These are phyloP conservation scores for Amblyopsis hoosieri DNA, from an alignment of 2,797 vertebrate genomes.

Conservation along the genomic window DNA sequence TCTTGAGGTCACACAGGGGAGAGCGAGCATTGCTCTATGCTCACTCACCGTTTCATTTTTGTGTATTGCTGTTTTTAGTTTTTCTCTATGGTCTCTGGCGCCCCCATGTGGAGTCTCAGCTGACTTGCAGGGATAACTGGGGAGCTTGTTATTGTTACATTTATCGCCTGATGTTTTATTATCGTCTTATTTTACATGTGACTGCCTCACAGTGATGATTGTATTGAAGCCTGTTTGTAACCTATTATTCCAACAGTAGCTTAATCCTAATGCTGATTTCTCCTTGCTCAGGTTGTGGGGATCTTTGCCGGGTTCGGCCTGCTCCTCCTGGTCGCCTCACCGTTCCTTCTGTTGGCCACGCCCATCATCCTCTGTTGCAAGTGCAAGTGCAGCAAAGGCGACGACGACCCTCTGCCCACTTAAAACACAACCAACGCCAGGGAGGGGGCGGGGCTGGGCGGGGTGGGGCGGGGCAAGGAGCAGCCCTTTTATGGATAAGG, in stretches of 20 bases:
- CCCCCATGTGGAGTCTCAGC: constrained; percentile 56
- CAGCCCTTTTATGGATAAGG: constrained; percentile 33
- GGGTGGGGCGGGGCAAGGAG: constrained; percentile 1
- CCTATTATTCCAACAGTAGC: neutral
- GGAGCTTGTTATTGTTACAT: neutral
- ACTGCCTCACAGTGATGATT: neutral
- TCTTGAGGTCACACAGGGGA: constrained; percentile 7
- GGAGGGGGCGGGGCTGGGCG: constrained; percentile 21
- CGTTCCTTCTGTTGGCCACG: constrained; percentile 95
- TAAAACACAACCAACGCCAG: constrained; percentile 64
- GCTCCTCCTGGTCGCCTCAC: constrained; percentile 93
- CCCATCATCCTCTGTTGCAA: constrained; percentile 98
- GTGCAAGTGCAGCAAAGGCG: constrained; percentile 98
- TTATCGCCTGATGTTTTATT: neutral
- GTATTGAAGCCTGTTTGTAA: neutral
- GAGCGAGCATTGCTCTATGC: constrained; percentile 15
- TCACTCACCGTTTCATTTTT: constrained; percentile 42
- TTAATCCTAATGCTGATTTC: neutral
- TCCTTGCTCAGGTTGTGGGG: constrained; percentile 87
- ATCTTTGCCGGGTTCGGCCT: constrained; percentile 98
- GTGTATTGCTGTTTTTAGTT: constrained; percentile 28
- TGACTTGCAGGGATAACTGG: neutral
- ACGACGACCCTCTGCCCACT: constrained; percentile 94
- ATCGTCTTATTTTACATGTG: neutral
- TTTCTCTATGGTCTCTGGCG: constrained; percentile 41